A percentile compares a stretch with the other conserved stretches of the same genome.
phyloP scores from a whole-genome alignment of 2,113 vertebrate genomes.

The Lontra canadensis region DNA sequence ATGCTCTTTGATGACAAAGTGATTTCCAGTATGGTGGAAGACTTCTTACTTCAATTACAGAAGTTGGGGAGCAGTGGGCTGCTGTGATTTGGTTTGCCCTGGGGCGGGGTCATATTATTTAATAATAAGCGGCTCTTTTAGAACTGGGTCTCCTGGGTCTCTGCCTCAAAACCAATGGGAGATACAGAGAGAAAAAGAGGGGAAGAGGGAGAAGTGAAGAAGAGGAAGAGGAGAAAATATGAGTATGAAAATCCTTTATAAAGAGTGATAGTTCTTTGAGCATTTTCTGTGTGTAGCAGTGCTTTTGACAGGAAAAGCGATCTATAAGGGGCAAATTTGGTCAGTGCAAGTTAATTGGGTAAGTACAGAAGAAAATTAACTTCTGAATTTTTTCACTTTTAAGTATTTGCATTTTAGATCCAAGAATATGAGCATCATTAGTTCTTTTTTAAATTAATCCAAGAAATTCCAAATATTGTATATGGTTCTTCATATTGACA shows the following conservation, averaged over 20 bases:
- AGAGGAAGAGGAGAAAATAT: background rate
- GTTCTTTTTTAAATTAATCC: background rate
- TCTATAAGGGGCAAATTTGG: background rate
- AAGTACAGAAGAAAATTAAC: slow-evolving; percentile 63
- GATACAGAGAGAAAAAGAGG: background rate
- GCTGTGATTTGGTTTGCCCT: background rate
- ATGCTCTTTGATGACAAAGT: background rate
- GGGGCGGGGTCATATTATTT: background rate
- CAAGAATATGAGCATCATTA: background rate
- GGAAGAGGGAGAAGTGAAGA: background rate
- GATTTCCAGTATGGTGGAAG: background rate
- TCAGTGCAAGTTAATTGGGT: slow-evolving; percentile 44
- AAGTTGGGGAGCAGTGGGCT: background rate
- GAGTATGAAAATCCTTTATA: background rate
- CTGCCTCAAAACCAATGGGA: background rate
- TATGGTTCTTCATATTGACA: background rate
- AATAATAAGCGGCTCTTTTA: slow-evolving; percentile 1
- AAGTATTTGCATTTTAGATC: slow-evolving; percentile 8
- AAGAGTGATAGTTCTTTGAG: slow-evolving; percentile 37
- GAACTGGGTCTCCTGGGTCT: background rate
- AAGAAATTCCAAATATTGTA: background rate
- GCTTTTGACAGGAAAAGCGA: background rate
- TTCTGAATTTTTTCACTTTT: slow-evolving; percentile 13
- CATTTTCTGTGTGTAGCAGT: background rate
- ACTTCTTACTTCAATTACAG: background rate